Base-by-base conservation (phyloP, 1,140 invertebrate genomes). In the Polypedilum vanderplanki region DNA sequence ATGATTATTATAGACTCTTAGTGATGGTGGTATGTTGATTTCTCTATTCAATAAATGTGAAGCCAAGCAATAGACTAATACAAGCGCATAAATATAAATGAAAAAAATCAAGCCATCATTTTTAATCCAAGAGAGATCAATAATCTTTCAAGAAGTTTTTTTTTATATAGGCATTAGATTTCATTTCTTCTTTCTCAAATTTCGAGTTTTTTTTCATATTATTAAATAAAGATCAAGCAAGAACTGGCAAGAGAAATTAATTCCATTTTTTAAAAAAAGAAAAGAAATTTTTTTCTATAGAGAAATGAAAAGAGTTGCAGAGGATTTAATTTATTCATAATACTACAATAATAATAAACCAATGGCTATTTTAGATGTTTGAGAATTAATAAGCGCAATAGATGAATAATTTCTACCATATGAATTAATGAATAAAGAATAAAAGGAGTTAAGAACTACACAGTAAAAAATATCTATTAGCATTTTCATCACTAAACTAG, bases 81-180 rank as follows among this genome's bases (percentile, higher is more conserved):
- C 12, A 15, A 57, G 15, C n/a, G 46, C 15, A 57, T 3, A 12
- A 57, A 57, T 57, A n/a, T n/a, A 57, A 57, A 57, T 57, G 18
- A 67, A 18, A 18, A 70, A 70, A 70, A 70, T 70, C 65, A 70
- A 70, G 65, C 65, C 65, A 70, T 70, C 65, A 70, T 70, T 70
- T 57, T 57, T 18, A 20, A 22, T 70, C 65, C 20, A 70, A 70
- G 9, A 57, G 46, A 70, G 65, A 70, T 70, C 65, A 70, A 70
- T 70, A 70, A 70, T 70, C 65, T 70, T 70, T 57, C 46, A 57
- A 57, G 46, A 57, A 57, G n/a, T 57, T 57, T n/a, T 57, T n/a
- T 57, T n/a, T 57, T 57, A 12, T 57, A n/a, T 57, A 57, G 12
- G 46, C 46, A 57, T 57, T 57, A 57, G 46, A 57, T 57, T 57